These are phyloP conservation scores for Netelia inedita DNA, from an alignment of 2,888 invertebrate genomes.

Conservation along the genomic window DNA sequence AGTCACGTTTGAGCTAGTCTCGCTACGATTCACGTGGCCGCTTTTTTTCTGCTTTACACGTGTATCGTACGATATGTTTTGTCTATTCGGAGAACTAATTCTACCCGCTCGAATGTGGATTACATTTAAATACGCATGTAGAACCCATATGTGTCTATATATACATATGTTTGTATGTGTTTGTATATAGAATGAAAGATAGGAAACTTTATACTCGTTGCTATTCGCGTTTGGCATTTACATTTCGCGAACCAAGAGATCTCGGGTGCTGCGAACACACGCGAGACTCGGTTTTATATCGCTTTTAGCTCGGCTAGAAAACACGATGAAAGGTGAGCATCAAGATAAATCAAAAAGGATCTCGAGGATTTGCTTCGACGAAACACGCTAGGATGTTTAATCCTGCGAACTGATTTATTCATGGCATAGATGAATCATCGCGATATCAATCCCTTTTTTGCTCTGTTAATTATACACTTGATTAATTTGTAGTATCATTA, in stretches of 20 bases:
- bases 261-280: constrained; percentile 15
- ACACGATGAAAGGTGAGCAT: constrained; percentile 57
- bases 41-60: background rate
- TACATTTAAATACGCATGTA: constrained; percentile 35
- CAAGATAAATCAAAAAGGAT: constrained; percentile 63
- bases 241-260: constrained; percentile 56
- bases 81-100: constrained; percentile 55
- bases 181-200: background rate
- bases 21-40: constrained; percentile 34
- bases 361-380: constrained; percentile 14
- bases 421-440: constrained; percentile 23
- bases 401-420: constrained; percentile 58
- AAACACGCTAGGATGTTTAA: constrained; percentile 25
- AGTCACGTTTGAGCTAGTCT: constrained; percentile 58
- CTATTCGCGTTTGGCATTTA: constrained; percentile 44
- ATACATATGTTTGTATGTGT: background rate
- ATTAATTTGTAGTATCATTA: constrained; percentile 10
- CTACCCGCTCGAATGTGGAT: constrained; percentile 42
- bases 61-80: constrained; percentile 18
- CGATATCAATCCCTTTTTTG: constrained; percentile 16
- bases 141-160: background rate
- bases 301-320: constrained; percentile 30
- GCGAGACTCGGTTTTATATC: constrained; percentile 56
- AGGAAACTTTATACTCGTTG: background rate
- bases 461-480: background rate